Evolutionary conservation across 2,113 vertebrate genomes (phyloP), one percentile per base, ranked within the genome.

Genomic region (Oryzias melastigma): DNA sequence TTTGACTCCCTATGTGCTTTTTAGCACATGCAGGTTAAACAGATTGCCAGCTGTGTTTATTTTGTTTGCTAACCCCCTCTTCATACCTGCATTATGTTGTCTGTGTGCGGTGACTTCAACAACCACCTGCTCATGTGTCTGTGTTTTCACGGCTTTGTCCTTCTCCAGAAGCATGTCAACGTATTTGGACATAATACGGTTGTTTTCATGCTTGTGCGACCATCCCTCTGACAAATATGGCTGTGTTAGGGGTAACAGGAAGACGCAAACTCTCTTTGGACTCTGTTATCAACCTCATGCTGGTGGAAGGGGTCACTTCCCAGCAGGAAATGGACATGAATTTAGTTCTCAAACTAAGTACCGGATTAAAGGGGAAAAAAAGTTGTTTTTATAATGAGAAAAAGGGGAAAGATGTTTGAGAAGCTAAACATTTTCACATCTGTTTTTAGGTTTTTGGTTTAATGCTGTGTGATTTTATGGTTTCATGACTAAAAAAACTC

Each of bases 21-120:
- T 78, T 83, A 77, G n/a, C 44, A n/a, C 25, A 65, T 87, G 70
- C 73, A 82, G 2, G 43, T 78, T 75, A 78, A 86, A 82, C 62
- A 67, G 65, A 81, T 67, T 45, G 62, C 43, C 60, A 66, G 73
- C 56, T 46, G 55, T 78, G 82, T 82, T 89, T 86, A 65, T 78
- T 79, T 89, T 71, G n/a, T 75, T 46, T 75, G 83, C 67, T 57
- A 86, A 68, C 64, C 78, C 58, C 62, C 25, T 62, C 15, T 43
- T 46, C 48, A 65, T 65, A 50, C 65, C 56, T 52, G 51, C 62
- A 54, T 42, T 40, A 24, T 13, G n/a, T 27, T 49, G 41, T 15
- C 45, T 17, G 20, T 62, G 75, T 75, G 48, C 46, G 52, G 51
- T 19, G 47, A 5, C 20, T 5, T 60, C 3, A 65, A 35, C 59